Evolutionary conservation across 2,888 invertebrate species (phyloP), one percentile per base, ranked within the genome.

Genomic region (Octodonta nipae): DNA sequence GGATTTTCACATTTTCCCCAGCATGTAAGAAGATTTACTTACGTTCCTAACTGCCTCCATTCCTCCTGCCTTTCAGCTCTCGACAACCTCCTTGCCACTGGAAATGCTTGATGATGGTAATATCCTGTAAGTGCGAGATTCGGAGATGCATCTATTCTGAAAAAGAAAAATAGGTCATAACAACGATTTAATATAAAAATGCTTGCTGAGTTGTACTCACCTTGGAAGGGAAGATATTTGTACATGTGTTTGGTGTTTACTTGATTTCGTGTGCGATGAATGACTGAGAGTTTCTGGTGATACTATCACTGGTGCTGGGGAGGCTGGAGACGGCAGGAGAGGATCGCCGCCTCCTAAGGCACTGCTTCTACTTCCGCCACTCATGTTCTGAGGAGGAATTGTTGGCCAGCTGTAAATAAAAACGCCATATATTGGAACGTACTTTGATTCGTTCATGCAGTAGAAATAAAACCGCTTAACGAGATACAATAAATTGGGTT

Each of bases 251-350:
- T 14, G 13, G 13, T 30, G 17, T 14, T 22, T 22, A 8, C 11
- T 14, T 10, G 30, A 14, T 20, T 14, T 17, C 10, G 48, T 69
- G 13, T 80, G 80, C 29, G 70, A 67, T 50, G 76, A 76, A 52
- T 78, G 78, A 52, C 79, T 70, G 41, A 79, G 70, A 45, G 79
- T 79, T 61, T 75, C 75, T 25, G 82, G 78, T 15, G 82, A 79
- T 43, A 81, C 78, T 49, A 83, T 70, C 34, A 79, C 75, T 36
- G 80, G 78, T 36, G 73, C 74, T 28, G 78, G 73, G 13, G 80
- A 77, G 15, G 80, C 78, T 22, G 81, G 81, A 37, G 80, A 80
- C 34, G 81, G 79, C 44, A 80, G 57, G n/a, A 76, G 72, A 25
- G 70, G 68, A 64, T 70, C 49, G 46, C 70, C 64, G 41, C 72